Evolutionary conservation across 2,113 vertebrate species (phyloP).

Genomic region (Mus pahari): DNA sequence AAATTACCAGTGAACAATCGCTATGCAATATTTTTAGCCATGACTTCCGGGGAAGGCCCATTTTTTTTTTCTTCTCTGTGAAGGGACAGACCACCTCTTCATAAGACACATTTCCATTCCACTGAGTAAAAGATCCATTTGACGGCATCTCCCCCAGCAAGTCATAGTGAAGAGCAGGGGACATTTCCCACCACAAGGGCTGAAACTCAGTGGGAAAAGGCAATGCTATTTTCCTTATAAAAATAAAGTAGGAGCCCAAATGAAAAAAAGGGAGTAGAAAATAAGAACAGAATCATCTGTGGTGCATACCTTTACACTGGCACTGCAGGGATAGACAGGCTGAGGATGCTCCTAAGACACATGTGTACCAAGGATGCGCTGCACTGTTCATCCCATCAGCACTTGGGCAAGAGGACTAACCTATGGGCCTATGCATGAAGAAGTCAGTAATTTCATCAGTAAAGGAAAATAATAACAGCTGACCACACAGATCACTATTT

Average conservation of each 20-base stretch:
- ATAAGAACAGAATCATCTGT: conserved; percentile 58
- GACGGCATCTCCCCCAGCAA: neutral
- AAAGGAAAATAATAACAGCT: neutral
- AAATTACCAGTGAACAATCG: neutral
- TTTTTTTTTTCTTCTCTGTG: neutral
- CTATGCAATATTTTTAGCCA: neutral
- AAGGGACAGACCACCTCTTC: conserved; percentile 7
- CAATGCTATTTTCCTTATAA: conserved; percentile 59
- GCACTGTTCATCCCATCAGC: conserved; percentile 41
- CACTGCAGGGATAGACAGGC: conserved; percentile 17
- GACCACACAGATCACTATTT: neutral
- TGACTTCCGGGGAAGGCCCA: neutral
- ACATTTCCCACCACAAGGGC: conserved; percentile 31
- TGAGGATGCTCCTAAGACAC: conserved; percentile 52
- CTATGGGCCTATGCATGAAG: neutral
- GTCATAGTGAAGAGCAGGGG: conserved; percentile 26
- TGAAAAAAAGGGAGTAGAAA: conserved; percentile 55
- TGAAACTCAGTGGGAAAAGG: neutral
- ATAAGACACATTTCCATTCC: neutral
- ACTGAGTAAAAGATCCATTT: conserved; percentile 30
- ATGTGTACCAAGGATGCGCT: neutral
- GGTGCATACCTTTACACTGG: conserved; percentile 70
- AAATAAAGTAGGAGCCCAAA: conserved; percentile 64
- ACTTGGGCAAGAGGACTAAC: conserved; percentile 14
- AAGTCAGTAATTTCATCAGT: neutral